phyloP scores from a whole-genome alignment of 2,888 invertebrate species.

The Cabera pusaria region DNA sequence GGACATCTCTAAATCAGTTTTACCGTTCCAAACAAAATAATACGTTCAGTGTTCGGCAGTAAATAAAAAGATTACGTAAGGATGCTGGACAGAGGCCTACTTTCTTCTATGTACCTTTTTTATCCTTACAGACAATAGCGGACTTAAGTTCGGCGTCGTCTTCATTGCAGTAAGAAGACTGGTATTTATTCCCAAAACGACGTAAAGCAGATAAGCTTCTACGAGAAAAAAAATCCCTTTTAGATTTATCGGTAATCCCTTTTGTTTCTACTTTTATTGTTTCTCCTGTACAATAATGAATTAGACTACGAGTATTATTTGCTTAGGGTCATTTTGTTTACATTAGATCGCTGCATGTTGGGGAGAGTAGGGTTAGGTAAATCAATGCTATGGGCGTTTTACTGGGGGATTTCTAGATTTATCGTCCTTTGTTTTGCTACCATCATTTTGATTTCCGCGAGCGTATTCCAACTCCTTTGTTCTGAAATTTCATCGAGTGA shows the following conservation, averaged over 20 bases:
- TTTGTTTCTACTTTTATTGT: conserved; percentile 73
- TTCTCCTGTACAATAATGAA: conserved; percentile 68
- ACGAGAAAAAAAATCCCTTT: conserved; percentile 69
- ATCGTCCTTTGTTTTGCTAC: conserved; percentile 53
- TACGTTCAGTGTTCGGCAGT: conserved; percentile 54
- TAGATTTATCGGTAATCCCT: conserved; percentile 71
- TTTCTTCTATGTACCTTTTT: conserved; percentile 61
- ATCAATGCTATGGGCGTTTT: conserved; percentile 68
- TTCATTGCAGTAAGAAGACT: conserved; percentile 62
- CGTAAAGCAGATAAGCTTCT: conserved; percentile 70
- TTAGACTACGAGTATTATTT: conserved; percentile 66
- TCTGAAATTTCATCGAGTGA: conserved; percentile 44
- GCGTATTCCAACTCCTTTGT: conserved; percentile 41
- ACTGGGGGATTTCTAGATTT: conserved; percentile 65
- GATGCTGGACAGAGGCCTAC: conserved; percentile 46
- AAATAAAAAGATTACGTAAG: conserved; percentile 65
- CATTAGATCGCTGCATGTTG: conserved; percentile 60
- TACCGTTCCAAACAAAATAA: conserved; percentile 45
- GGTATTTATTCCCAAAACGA: conserved; percentile 71
- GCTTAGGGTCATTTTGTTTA: conserved; percentile 70
- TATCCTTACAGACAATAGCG: conserved; percentile 70
- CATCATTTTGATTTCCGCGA: conserved; percentile 44
- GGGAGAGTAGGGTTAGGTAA: conserved; percentile 63
- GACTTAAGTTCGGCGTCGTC: conserved; percentile 63
- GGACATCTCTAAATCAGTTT: conserved; percentile 21